Base-by-base conservation (phyloP, 2,888 invertebrate genomes). In the Rotaria socialis region DNA sequence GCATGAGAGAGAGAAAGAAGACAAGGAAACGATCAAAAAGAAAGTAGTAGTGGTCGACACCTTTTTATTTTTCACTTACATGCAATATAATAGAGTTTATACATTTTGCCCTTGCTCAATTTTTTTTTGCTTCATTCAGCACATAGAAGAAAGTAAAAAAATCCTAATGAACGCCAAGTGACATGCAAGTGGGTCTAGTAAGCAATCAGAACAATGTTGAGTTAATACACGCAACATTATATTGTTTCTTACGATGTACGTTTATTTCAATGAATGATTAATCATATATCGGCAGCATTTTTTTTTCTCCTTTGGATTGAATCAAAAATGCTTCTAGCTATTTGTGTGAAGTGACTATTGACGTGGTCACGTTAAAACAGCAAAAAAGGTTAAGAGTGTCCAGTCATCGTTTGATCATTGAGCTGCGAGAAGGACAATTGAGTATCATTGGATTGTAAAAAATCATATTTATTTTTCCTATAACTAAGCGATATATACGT, bases 181-280 rank as follows among this genome's bases (percentile, higher is more conserved):
- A 67, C 67, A 67, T 67, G 67, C 67, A 67, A 67, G 67, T 67
- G 35, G 67, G 35, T 35, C 67, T 67, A 41, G 67, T 67, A 67
- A 41, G 67, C 67, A 67, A 67, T 67, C 67, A 67, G 67, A 41
- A 67, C 67, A 67, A 67, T 67, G 67, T 67, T 16, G 27, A 67
- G 67, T 67, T 67, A 67, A 67, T 67, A 67, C 67, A 67, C 35
- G 67, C 67, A 67, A 67, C 67, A 67, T 67, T 35, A 67, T 35
- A 14, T 67, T 67, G 35, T 35, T 67, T 67, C 35, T 35, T 35
- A 35, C 6, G 16, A 67, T 67, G 67, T 67, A 67, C 35, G 67
- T 67, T 67, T 67, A 41, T 67, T 67, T 67, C 67, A 35, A 67
- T 67, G 67, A 67, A 67, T 67, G 67, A 67, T 67, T 67, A 67